These are phyloP conservation scores for Exaiptasia diaphana DNA, from an alignment of 64 coral and sea anemone species.

Conservation along the genomic window DNA sequence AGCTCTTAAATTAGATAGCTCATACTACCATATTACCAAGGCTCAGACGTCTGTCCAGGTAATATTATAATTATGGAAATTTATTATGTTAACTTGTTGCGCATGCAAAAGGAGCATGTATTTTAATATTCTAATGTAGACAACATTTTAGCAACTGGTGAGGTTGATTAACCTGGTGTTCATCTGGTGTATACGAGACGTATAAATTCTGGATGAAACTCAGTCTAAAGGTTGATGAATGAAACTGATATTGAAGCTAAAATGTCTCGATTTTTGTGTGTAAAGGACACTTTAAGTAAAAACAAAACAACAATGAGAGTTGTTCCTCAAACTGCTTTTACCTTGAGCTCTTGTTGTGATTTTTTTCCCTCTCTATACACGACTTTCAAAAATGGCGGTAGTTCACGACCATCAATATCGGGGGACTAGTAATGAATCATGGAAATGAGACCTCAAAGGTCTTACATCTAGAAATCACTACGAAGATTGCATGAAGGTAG, in stretches of 20 bases:
- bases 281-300: too few relatives aligned
- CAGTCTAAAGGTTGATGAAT: neutral
- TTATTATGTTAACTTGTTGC: neutral
- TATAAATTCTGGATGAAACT: neutral
- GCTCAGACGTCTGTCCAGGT: constrained; percentile 80
- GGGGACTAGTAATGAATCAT: too few relatives aligned
- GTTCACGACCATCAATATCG: too few relatives aligned
- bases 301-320: too few relatives aligned
- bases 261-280: neutral
- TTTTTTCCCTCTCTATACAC: too few relatives aligned
- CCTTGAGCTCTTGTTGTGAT: too few relatives aligned
- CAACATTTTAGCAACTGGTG: neutral
- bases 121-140: neutral
- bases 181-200: neutral
- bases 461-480: too few relatives aligned
- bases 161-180: neutral
- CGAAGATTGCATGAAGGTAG: too few relatives aligned
- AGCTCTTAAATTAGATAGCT: constrained; percentile 63
- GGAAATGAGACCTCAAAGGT: too few relatives aligned
- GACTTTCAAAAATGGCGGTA: too few relatives aligned
- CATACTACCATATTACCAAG: constrained; percentile 62
- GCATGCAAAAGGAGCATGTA: neutral
- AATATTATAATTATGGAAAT: neutral
- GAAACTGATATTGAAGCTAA: neutral
- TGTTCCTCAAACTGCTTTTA: too few relatives aligned